Evolutionary conservation across 2,797 vertebrate genomes (phyloP).

Genomic region (Avahi laniger): DNA sequence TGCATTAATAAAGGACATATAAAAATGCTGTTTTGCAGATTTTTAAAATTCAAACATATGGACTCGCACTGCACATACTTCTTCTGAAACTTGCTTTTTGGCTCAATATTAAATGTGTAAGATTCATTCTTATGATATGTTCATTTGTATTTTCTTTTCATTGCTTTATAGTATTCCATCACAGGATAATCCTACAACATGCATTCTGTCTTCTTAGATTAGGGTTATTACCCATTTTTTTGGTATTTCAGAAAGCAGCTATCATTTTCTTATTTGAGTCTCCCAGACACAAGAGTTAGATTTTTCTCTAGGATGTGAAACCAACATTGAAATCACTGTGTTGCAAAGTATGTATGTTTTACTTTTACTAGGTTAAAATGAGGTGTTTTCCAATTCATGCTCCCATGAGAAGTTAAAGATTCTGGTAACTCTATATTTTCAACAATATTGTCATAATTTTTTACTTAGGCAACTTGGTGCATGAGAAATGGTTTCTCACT

Average conservation of each 20-base stretch:
- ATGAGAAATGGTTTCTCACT: neutral
- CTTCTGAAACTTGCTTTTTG: neutral
- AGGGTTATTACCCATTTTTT: neutral
- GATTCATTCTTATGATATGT: neutral
- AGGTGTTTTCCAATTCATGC: neutral
- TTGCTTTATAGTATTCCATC: neutral
- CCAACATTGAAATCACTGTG: neutral
- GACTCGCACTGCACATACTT: neutral
- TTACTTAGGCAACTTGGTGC: neutral
- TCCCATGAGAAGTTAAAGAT: neutral
- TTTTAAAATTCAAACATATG: neutral
- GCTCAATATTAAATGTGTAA: neutral
- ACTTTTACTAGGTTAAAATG: neutral
- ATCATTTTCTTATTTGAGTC: neutral
- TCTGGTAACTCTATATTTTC: too few species aligned
- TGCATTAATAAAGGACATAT: neutral
- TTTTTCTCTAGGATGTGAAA: neutral
- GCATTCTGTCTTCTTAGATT: neutral
- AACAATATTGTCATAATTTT: neutral
- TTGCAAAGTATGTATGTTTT: neutral
- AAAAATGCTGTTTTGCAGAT: neutral
- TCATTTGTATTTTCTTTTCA: neutral
- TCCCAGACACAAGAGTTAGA: neutral
- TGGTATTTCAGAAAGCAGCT: neutral
- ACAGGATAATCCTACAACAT: neutral